phyloP scores from a whole-genome alignment of 1,140 invertebrate genomes.

The Drosophila insularis region DNA sequence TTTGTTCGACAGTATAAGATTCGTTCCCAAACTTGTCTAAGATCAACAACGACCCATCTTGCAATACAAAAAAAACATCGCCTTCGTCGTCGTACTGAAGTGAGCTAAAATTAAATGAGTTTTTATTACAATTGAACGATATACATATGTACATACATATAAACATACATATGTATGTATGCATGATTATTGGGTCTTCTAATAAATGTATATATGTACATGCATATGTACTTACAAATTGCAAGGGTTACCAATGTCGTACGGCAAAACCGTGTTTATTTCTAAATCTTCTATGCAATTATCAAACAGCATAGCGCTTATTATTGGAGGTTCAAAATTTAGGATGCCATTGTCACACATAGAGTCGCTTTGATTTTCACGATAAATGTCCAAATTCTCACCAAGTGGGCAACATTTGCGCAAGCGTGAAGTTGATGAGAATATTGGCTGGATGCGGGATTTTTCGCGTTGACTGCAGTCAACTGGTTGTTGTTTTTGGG shows the following conservation, averaged over 20 bases:
- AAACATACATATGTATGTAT: no score
- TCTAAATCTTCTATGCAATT: conserved; percentile 80
- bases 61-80: conserved; percentile 67
- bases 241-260: conserved; percentile 78
- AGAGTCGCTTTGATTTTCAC: conserved; percentile 67
- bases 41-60: conserved; percentile 72
- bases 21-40: conserved; percentile 72
- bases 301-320: conserved; percentile 69
- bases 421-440: conserved; percentile 46
- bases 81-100: conserved; percentile 68
- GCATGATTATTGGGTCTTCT: not conserved
- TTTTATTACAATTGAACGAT: no score
- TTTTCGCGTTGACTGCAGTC: conserved; percentile 75
- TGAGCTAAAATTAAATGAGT: conserved; percentile 58
- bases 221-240: conserved; percentile 63
- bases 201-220: conserved; percentile 3
- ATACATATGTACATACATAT: no score
- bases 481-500: conserved; percentile 30
- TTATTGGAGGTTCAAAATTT: conserved; percentile 61
- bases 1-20: conserved; percentile 60
- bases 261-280: conserved; percentile 39
- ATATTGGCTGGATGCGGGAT: conserved; percentile 50
- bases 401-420: conserved; percentile 76
- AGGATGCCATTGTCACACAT: conserved; percentile 63
- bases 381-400: conserved; percentile 68